Evolutionary conservation across 2,888 invertebrate species (phyloP).

Genomic region (Cryptophagus acutangulus): DNA sequence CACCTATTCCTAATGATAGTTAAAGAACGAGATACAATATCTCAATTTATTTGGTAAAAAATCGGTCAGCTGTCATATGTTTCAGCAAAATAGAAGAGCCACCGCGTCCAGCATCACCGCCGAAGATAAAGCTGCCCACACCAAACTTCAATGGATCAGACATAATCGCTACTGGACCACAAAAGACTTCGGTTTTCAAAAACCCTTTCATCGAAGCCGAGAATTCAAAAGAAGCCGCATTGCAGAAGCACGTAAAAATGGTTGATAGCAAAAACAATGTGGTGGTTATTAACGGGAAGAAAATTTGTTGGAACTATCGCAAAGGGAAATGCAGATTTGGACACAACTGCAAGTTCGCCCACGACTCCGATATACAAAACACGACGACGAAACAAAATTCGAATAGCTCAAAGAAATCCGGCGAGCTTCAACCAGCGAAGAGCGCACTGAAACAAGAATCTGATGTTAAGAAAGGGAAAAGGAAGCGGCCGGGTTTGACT

Average conservation of each 20-base stretch:
- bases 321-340: constrained; percentile 86
- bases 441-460: constrained; percentile 32
- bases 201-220: constrained; percentile 86
- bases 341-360: constrained; percentile 86
- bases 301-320: constrained; percentile 89
- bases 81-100: constrained; percentile 35
- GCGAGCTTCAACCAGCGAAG: constrained; percentile 44
- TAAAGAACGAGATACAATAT: too few relatives aligned
- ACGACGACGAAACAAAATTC: constrained; percentile 55
- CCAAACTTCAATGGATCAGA: constrained; percentile 54
- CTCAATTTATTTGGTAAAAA: constrained; percentile 33
- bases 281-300: constrained; percentile 77
- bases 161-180: constrained; percentile 43
- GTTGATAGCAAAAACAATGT: constrained; percentile 64
- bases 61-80: constrained; percentile 45
- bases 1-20: too few relatives aligned
- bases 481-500: constrained; percentile 73
- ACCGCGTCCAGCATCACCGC: constrained; percentile 7
- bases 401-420: too few relatives aligned
- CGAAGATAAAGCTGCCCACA: constrained; percentile 54
- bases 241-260: constrained; percentile 87
- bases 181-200: constrained; percentile 70
- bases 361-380: constrained; percentile 78
- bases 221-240: constrained; percentile 75
- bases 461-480: constrained; percentile 42